Base-by-base conservation (phyloP, 2,113 vertebrate genomes). In the Dromiciops gliroides region DNA sequence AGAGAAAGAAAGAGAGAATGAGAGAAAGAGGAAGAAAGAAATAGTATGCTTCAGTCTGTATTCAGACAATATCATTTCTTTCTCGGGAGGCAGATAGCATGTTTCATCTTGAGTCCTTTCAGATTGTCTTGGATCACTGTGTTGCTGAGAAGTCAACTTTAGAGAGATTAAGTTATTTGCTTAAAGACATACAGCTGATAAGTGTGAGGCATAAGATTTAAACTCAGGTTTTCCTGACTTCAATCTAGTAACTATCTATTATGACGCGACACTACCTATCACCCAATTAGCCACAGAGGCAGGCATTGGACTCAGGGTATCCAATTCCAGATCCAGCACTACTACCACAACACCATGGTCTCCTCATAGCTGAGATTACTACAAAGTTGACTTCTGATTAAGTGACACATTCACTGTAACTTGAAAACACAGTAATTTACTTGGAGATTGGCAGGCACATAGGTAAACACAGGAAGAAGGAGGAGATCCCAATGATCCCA, bases 391-490 rank as follows among this genome's bases (percentile, higher is more conserved):
- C 37, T 75, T 75, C 67, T 6, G n/a, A 19, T 75, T 75, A 75
- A 75, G 7, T 75, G 37, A 75, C 16, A n/a, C n/a, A 75, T 75
- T 75, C 16, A 44, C 16, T 75, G 7, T 26, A 0, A 28, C 10
- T 26, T 49, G 75, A 50, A 49, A 28, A 48, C 1, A 49, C 31
- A n/a, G 10, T 19, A 44, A 28, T 10, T 0, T 12, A 8, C 1
- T 1, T 37, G 22, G 10, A 12, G 22, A 3, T 28, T 1, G 1
- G 28, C n/a, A 26, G 16, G 16, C 0, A 0, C 88, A 50, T 9
- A 37, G 24, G 2, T 19, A n/a, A 75, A 37, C 67, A 75, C 14
- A 16, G 8, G 19, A 75, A 44, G 37, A 25, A 31, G 11, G 1
- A 0, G 19, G 47, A 90, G 9, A 51, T 3, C 48, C 50, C 50